phyloP scores from a whole-genome alignment of 2,113 vertebrate species.

The Megaceryle torquata region DNA sequence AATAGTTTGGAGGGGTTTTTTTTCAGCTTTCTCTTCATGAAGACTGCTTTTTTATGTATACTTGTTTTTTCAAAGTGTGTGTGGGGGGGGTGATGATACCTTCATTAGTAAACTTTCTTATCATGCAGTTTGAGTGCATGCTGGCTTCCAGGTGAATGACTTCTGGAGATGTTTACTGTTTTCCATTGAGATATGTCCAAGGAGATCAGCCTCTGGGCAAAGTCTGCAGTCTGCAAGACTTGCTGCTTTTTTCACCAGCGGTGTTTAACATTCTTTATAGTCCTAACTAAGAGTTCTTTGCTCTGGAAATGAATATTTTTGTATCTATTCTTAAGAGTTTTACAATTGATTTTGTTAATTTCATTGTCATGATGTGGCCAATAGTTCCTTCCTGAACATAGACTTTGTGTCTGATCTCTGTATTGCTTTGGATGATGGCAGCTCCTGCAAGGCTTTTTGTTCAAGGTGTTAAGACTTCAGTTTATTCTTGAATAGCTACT shows the following conservation, averaged over 20 bases:
- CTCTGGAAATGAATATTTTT: background rate
- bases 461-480: background rate
- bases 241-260: background rate
- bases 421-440: background rate
- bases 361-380: background rate
- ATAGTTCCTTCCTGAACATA: background rate
- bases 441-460: background rate
- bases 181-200: background rate
- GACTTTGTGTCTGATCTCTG: background rate
- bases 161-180: background rate
- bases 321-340: constrained; percentile 39
- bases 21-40: background rate
- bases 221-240: background rate
- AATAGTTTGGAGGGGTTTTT: background rate
- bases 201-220: background rate
- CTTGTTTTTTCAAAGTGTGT: background rate
- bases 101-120: background rate
- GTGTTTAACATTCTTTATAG: background rate
- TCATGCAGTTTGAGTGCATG: background rate
- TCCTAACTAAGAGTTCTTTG: background rate
- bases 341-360: background rate
- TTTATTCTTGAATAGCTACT: background rate
- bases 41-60: background rate
- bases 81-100: background rate
- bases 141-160: background rate